Base-by-base conservation (phyloP, 2,888 invertebrate species). In the Neoaliturus tenellus region DNA sequence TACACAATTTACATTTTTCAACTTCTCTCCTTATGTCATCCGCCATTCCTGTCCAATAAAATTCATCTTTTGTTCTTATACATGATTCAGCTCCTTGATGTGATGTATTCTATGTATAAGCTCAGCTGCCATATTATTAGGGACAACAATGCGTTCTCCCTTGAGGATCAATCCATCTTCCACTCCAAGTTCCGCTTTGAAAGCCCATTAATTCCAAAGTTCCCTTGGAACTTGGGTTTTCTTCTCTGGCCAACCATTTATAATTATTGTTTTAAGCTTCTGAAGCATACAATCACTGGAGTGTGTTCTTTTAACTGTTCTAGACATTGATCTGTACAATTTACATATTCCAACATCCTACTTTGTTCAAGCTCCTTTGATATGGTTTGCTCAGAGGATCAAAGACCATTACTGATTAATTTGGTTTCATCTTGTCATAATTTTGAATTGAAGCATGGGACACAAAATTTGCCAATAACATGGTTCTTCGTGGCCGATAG, bases 401-500 rank as follows among this genome's bases (percentile, higher is more conserved):
- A 51, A 14, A 67, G 8, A 28, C 31, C 25, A 8, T 17, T 23
- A 28, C 5, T 14, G 5, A 25, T 23, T 67, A 67, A n/a, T 6
- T 67, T 67, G 67, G 39, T 8, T 39, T 39, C 5, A 33, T 31
- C 3, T 12, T 12, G n/a, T 33, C 69, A 6, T 8, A 2, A 3
- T 69, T 31, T 2, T 14, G 20, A 8, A 39, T 73, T 5, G 44
- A 31, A 12, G 75, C 31, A 39, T 17, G 35, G 0, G 48, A 75
- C 12, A 75, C 44, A 31, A 75, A 75, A n/a, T 44, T 48, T 44
- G 41, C 48, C 3, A 75, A 17, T 10, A 44, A 67, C 25, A 67
- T 82, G 23, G 17, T 31, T 73, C 58, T 83, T 41, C 81, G 73
- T 31, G 81, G 83, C 31, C 71, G 44, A 51, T 82, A 82, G 12